Evolutionary conservation across 1,140 invertebrate species (phyloP), one percentile per base, ranked within the genome.

Genomic region (Papilio machaon): DNA sequence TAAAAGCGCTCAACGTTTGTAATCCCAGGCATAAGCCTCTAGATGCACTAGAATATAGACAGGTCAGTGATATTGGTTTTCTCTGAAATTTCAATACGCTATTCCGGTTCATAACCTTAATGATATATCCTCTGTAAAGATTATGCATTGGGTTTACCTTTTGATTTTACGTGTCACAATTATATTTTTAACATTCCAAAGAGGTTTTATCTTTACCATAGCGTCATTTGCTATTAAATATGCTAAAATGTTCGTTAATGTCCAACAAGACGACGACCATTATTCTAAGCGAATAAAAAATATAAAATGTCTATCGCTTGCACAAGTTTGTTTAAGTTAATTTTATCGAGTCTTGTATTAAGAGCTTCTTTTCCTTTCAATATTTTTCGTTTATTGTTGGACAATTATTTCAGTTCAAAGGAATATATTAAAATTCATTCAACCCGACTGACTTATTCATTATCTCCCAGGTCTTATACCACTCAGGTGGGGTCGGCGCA

Each of bases 221-320:
- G 60, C 23, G 10, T 2, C 23, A 64, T 23, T 35, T 13, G 19
- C 60, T 64, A 3, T 64, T 70, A 70, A 70, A 70, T 38, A 70
- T 70, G 64, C 64, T 70, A 70, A 70, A 38, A 70, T 30, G 64
- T 67, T 67, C 60, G 60, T 70, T 70, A 70, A 70, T 70, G 30
- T 70, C 30, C 64, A 35, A 70, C 64, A 35, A 35, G 64, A 70
- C 64, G 64, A 30, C 23, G 64, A 35, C 64, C 64, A 70, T 70
- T 70, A 70, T 70, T 38, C 64, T 70, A 70, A 70, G 7, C 64
- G 64, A 38, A 35, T 7, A 70, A 38, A 70, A 70, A 64, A 30
- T 43, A 11, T 30, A 4, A 64, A 70, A 70, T 70, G 30, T 70
- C 64, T 35, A 9, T 70, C 64, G 64, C 13, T 70, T 70, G 3